phyloP scores from a whole-genome alignment of 2,888 invertebrate species.

The Tortricodes alternella region DNA sequence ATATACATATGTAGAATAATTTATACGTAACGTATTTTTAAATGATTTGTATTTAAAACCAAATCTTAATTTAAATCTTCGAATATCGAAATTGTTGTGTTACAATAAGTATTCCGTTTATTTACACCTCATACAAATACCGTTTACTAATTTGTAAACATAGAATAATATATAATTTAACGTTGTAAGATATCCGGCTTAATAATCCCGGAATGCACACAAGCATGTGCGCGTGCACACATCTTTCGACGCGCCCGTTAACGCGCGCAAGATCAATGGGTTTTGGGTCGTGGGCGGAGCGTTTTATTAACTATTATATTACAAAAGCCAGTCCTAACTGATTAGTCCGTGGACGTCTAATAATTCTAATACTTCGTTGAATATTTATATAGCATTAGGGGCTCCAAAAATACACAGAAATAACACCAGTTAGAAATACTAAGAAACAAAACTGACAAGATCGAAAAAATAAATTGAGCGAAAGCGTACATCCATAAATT shows the following conservation, averaged over 20 bases:
- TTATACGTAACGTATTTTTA: no score
- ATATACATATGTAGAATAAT: no score
- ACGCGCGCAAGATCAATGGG: slow-evolving; percentile 72
- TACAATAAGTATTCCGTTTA: no score
- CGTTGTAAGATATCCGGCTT: no score
- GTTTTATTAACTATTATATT: slow-evolving; percentile 78
- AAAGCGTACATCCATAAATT: slow-evolving; percentile 63
- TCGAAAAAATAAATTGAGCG: slow-evolving; percentile 55
- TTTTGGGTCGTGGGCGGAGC: slow-evolving; percentile 71
- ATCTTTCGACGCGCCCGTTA: slow-evolving; percentile 72
- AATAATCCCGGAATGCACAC: no score
- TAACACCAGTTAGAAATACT: slow-evolving; percentile 38
- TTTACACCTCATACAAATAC: no score
- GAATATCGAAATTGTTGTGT: no score
- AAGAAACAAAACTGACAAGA: slow-evolving; percentile 62
- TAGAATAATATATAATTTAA: not conserved
- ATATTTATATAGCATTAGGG: no score
- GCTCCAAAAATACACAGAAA: no score
- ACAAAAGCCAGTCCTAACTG: slow-evolving; percentile 71
- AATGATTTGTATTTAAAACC: no score
- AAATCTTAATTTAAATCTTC: no score
- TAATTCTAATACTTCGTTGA: slow-evolving; percentile 49
- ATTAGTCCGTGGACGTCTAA: slow-evolving; percentile 67
- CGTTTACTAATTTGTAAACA: not conserved
- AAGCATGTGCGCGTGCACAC: slow-evolving; percentile 51